Evolutionary conservation across 2,888 invertebrate genomes (phyloP), one percentile per base, ranked within the genome.

Genomic region (Anoplius nigerrimus): DNA sequence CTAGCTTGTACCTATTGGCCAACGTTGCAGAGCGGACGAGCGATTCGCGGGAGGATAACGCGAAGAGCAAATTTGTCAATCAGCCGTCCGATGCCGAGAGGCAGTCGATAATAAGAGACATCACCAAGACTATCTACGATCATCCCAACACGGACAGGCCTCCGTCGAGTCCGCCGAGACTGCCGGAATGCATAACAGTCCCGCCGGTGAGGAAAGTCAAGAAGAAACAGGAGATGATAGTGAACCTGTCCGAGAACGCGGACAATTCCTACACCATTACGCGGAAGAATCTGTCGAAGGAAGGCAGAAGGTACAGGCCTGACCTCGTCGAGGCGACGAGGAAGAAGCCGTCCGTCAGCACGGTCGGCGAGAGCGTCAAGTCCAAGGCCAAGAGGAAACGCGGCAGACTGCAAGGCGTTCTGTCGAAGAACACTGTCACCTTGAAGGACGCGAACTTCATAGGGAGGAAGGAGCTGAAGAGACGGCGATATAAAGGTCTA

Each of bases 391-490:
- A 81, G 51, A 83, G 78, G 48, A 80, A 76, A 27, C 82, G 76
- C 54, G 77, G 73, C 2, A 83, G 78, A 27, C 34, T 87, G 48
- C 84, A 77, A 27, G 78, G 61, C 34, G 76, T 78, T 0, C 80
- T 74, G 67, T 88, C 88, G 0, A 84, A 82, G 56, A 86, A 84
- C 48, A 86, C 86, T 0, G 71, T 85, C 0, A 70, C 76, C 2
- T 86, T 83, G 0, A 84, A 72, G 58, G 83, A 83, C 22, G 75
- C 75, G n/a, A 74, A 61, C 66, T 52, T 67, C 46, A 20, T 68
- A 0, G 69, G 72, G 34, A 79, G 62, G 48, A 77, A 73, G 22
- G 75, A 80, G 18, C 11, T 46, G 0, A 82, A 75, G 45, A 71
- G 54, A 22, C 74, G 74, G 22, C 81, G 75, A 56, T 68, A 65